These are phyloP conservation scores for Deilephila porcellus DNA, from an alignment of 2,888 invertebrate species.

Conservation along the genomic window DNA sequence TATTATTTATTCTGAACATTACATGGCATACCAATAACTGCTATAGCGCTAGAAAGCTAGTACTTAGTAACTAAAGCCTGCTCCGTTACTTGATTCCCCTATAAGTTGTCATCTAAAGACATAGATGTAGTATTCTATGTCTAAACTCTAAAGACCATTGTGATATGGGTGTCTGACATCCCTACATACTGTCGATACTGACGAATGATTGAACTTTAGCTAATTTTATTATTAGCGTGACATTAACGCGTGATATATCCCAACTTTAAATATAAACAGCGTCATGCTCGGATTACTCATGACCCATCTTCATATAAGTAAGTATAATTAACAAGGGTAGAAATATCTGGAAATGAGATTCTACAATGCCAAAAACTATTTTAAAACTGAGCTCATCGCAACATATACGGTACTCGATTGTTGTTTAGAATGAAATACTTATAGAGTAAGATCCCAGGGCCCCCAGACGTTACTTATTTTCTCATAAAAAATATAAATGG, in stretches of 20 bases:
- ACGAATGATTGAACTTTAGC: conserved; percentile 53
- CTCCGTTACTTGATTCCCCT: too few relatives aligned
- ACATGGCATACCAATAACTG: too few relatives aligned
- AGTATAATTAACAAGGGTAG: neutral
- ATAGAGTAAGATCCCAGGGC: too few relatives aligned
- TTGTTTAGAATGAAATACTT: too few relatives aligned
- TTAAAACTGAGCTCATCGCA: neutral
- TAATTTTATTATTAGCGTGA: conserved; percentile 53
- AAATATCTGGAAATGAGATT: neutral
- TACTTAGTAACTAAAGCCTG: too few relatives aligned
- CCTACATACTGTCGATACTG: conserved; percentile 40
- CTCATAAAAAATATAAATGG: too few relatives aligned
- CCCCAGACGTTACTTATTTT: too few relatives aligned
- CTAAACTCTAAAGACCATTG: neutral
- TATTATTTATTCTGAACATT: too few relatives aligned
- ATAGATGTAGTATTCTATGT: too few relatives aligned
- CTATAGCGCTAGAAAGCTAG: too few relatives aligned
- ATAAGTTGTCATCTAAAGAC: neutral
- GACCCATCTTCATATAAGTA: neutral
- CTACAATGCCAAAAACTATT: neutral
- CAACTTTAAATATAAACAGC: conserved; percentile 44
- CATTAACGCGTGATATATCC: conserved; percentile 51
- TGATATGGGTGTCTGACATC: neutral
- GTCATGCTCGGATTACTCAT: conserved; percentile 55
- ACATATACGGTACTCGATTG: neutral